These are phyloP conservation scores for Sporophila hypoxantha DNA, from an alignment of 2,113 vertebrate genomes.

Conservation along the genomic window DNA sequence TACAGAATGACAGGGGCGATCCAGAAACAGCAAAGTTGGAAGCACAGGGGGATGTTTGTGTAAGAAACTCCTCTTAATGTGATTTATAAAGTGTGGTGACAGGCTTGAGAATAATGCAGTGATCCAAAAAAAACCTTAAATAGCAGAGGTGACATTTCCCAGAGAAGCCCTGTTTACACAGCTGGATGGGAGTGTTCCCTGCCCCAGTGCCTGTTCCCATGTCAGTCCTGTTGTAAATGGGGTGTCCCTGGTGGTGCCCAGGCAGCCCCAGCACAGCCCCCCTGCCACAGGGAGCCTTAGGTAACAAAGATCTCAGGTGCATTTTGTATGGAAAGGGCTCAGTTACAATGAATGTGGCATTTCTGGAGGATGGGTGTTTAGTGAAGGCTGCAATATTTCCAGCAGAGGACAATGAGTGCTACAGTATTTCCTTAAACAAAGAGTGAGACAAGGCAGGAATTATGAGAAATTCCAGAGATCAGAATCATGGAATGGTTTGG, in stretches of 20 bases:
- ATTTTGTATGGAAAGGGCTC: not conserved
- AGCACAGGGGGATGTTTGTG: not conserved
- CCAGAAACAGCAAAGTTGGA: not conserved
- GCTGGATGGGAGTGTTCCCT: not conserved
- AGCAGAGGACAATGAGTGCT: not conserved
- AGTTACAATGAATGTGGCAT: not conserved
- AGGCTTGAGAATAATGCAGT: not conserved
- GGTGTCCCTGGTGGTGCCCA: not conserved
- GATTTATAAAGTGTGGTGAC: not conserved
- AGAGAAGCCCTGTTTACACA: not conserved
- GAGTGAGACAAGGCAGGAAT: not conserved
- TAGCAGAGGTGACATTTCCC: slow-evolving; percentile 19
- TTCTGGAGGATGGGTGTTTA: not conserved
- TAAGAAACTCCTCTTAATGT: not conserved
- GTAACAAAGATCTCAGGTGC: not conserved
- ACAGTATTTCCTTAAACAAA: not conserved
- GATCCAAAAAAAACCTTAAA: not conserved
- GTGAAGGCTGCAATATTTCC: not conserved
- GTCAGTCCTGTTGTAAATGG: not conserved
- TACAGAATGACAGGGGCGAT: not conserved
- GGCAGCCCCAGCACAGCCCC: not conserved
- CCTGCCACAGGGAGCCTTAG: not conserved
- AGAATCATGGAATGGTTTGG: not conserved
- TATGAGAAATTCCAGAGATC: not conserved
- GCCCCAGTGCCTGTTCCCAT: not conserved